phyloP scores from a whole-genome alignment of 2,113 vertebrate species.

The Nothoprocta perdicaria region DNA sequence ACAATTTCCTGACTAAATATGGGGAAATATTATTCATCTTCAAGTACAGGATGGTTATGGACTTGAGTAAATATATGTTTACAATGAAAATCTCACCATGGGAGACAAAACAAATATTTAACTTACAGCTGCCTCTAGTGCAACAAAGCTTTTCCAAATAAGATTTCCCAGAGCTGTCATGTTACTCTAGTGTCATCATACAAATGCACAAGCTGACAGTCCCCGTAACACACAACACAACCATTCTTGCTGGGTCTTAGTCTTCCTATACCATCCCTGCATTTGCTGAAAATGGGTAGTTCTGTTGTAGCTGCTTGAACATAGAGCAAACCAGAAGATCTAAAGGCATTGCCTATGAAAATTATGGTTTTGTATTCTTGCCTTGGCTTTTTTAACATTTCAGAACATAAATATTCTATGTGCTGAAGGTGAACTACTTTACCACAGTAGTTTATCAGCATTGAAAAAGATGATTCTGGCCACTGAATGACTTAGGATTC shows the following conservation, averaged over 20 bases:
- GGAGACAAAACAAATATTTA: rapidly evolving
- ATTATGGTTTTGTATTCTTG: not conserved
- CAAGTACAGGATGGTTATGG: not conserved
- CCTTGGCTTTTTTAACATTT: not conserved
- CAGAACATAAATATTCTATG: not conserved
- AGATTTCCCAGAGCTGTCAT: not conserved
- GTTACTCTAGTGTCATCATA: not conserved
- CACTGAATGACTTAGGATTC: not conserved
- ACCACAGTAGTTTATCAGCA: not conserved
- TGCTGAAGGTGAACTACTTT: not conserved
- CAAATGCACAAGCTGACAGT: not conserved
- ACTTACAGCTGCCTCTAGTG: not conserved
- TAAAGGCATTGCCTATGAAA: not conserved
- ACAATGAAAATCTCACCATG: not conserved
- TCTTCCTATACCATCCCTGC: not conserved
- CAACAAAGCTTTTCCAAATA: not conserved
- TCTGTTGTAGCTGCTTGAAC: not conserved
- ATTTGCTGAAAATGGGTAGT: not conserved
- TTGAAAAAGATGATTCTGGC: not conserved
- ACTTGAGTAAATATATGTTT: not conserved
- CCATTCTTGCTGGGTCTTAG: not conserved
- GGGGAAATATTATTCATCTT: not conserved
- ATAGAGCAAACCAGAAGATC: not conserved
- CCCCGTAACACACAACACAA: rapidly evolving
- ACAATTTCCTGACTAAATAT: not conserved